Evolutionary conservation across 2,113 vertebrate species (phyloP).

Genomic region (Felis chaus): DNA sequence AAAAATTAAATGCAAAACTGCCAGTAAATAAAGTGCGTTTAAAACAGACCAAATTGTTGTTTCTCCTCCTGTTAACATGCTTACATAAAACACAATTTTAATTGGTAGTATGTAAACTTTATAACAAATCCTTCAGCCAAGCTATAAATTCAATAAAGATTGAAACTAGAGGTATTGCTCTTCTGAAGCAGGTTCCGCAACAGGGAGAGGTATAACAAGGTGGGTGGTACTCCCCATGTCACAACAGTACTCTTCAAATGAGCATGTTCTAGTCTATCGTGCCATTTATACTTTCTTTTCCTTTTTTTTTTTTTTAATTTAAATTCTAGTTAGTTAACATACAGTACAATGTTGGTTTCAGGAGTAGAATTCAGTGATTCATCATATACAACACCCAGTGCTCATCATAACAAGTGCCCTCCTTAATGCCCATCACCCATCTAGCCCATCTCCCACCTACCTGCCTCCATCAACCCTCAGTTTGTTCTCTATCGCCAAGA

Average conservation of each 20-base stretch:
- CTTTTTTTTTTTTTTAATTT: too few relatives aligned
- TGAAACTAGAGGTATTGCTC: background rate
- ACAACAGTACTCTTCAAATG: background rate
- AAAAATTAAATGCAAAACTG: constrained; percentile 42
- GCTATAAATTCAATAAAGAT: background rate
- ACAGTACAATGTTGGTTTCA: too few relatives aligned
- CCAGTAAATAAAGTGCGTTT: background rate
- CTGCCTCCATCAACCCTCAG: too few relatives aligned
- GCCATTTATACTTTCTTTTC: background rate
- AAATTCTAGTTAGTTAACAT: too few relatives aligned
- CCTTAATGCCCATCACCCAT: too few relatives aligned
- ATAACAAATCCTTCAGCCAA: background rate
- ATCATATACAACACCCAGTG: too few relatives aligned
- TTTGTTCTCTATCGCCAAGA: too few relatives aligned
- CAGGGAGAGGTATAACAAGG: background rate
- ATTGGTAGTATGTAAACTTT: background rate
- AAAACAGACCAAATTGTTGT: background rate
- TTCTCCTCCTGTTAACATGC: background rate
- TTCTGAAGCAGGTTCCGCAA: background rate
- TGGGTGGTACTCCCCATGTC: background rate
- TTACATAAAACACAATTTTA: background rate
- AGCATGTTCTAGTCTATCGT: background rate
- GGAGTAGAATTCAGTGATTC: too few relatives aligned
- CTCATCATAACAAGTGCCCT: too few relatives aligned
- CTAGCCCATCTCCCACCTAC: too few relatives aligned